Conservation (phyloP, 2,888 invertebrate genomes). For the Lasioglossum malachurum region DNA sequence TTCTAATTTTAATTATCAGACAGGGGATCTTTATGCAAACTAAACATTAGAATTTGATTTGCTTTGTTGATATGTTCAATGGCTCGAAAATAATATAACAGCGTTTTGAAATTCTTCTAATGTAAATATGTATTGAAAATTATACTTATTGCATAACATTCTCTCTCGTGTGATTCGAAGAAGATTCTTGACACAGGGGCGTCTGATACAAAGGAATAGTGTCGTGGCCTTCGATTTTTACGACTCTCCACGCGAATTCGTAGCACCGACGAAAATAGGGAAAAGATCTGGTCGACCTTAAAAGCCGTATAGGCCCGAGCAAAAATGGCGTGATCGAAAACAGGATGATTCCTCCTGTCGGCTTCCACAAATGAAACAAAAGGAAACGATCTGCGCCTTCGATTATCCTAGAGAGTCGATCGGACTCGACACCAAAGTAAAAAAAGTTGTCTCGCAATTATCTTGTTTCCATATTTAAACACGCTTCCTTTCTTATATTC, state of each 20-base stretch:
- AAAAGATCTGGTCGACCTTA: slow-evolving; percentile 27
- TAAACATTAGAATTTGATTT: no score
- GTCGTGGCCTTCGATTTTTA: slow-evolving; percentile 42
- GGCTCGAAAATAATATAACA: no score
- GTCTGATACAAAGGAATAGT: background rate
- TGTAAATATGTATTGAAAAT: background rate
- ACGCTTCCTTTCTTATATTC: background rate
- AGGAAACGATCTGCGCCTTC: background rate
- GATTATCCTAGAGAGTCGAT: background rate
- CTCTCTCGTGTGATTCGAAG: background rate
- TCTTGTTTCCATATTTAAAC: background rate
- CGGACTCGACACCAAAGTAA: background rate
- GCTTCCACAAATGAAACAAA: background rate
- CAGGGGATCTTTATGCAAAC: no score
- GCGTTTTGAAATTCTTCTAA: no score
- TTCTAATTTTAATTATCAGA: background rate
- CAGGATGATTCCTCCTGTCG: background rate
- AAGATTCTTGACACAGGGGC: background rate
- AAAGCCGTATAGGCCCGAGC: background rate
- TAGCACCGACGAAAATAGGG: background rate
- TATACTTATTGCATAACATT: background rate
- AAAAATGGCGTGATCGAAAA: slow-evolving; percentile 11
- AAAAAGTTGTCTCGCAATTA: background rate
- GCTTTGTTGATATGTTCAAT: no score
- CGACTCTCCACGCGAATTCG: slow-evolving; percentile 7